Evolutionary conservation across 1,140 invertebrate genomes (phyloP), one percentile per base, ranked within the genome.

Genomic region (Drosophila tani): DNA sequence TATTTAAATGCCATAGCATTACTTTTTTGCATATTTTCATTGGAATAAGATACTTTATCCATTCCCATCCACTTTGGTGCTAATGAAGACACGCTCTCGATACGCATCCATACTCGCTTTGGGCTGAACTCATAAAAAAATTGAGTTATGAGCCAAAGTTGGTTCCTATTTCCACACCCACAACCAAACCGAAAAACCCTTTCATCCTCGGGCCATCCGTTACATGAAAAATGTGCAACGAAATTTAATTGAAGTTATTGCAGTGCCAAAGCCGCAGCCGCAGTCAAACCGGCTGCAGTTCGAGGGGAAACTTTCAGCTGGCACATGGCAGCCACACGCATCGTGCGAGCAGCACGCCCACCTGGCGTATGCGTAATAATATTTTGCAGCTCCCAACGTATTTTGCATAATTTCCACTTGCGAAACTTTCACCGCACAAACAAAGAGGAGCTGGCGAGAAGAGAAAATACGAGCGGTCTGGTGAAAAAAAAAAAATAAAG

Each of bases 361-460:
- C 84, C 71, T 78, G 84, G 50, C 80, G 84, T 88, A 88, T 88
- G 78, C 78, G 85, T 88, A 88, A 88, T 83, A 88, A 70, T 84
- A 85, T 84, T 84, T 79, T 79, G 66, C 66, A 55, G 75, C 66
- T 71, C 58, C 51, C 76, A 38, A 79, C 62, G 85, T 77, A 65
- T 84, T 88, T 87, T 90, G 84, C 84, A 88, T 88, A 88, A 88
- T 88, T 88, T 84, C 78, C 82, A 90, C 81, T 84, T 81, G 76
- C 71, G 62, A 84, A 90, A 79, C 86, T 87, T 88, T 64, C 50
- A 53, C 71, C 62, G 64, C 64, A 71, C 79, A 87, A 86, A 88
- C 84, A 83, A 76, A 73, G 70, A 21, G 43, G 15, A 51, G 47
- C 62, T 60, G 58, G 35, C 45, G 51, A 50, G 24, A 51, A 63